A percentile compares a stretch with the other conserved stretches of the same genome.
Evolutionary conservation across 2,113 vertebrate species (phyloP).

Genomic region (Heloderma charlesbogerti): DNA sequence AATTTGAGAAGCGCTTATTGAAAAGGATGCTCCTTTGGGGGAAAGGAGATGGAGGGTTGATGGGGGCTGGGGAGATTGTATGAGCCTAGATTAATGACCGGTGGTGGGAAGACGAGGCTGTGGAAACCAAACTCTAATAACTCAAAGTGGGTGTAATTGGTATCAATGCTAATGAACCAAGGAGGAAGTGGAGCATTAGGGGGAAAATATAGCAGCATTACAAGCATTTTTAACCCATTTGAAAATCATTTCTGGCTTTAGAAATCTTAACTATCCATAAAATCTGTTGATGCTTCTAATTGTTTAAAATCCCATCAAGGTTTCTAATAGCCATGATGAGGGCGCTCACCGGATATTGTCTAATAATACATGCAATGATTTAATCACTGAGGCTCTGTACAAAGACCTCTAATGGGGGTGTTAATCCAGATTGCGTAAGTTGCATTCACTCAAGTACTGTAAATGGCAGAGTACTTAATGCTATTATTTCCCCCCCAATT

Average conservation of each 20-base stretch:
- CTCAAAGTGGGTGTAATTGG: constrained; percentile 61
- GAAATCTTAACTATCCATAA: constrained; percentile 46
- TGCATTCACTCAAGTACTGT: constrained; percentile 61
- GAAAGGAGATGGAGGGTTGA: constrained; percentile 18
- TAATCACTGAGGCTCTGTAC: constrained; percentile 60
- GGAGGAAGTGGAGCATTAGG: constrained; percentile 34
- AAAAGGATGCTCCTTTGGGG: constrained; percentile 50
- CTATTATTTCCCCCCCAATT: constrained; percentile 39
- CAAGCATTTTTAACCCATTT: constrained; percentile 40
- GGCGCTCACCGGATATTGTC: constrained; percentile 55
- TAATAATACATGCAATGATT: constrained; percentile 51
- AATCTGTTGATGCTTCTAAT: constrained; percentile 51
- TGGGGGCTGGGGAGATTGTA: constrained; percentile 31
- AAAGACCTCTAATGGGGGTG: constrained; percentile 41
- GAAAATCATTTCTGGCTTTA: constrained; percentile 45
- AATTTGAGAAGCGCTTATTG: constrained; percentile 53
- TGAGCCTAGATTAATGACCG: constrained; percentile 52
- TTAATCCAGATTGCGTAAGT: constrained; percentile 45
- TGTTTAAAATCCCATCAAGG: constrained; percentile 62
- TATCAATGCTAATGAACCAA: constrained; percentile 59
- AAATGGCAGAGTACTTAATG: constrained; percentile 60
- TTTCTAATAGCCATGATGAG: constrained; percentile 32
- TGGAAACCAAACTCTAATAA: constrained; percentile 54
- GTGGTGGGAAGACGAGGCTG: constrained; percentile 33
- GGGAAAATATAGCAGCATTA: background rate